Conservation (phyloP, 1,140 invertebrate genomes). For the Paralvinella palmiformis region DNA sequence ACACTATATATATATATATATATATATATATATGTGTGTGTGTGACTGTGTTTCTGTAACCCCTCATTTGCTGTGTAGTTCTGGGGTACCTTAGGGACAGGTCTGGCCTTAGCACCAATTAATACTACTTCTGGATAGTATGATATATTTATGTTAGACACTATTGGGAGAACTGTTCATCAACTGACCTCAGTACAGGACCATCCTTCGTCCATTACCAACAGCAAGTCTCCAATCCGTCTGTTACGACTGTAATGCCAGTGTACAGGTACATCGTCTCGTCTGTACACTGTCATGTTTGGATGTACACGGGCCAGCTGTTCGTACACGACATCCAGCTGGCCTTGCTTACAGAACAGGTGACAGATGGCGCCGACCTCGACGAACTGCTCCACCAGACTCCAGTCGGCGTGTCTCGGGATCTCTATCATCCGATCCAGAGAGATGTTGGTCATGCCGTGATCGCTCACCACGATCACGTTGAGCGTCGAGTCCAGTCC, state of each 20-base stretch:
- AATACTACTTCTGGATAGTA: no score
- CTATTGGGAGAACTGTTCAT: no score
- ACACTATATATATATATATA: no score
- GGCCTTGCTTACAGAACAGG: slow-evolving; percentile 36
- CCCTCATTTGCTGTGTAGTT: no score
- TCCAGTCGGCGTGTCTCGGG: not conserved
- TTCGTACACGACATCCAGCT: slow-evolving; percentile 53
- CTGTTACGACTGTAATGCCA: slow-evolving; percentile 59
- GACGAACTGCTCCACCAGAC: not conserved
- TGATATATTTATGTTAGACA: no score
- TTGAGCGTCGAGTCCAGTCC: slow-evolving; percentile 56
- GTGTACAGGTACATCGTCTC: slow-evolving; percentile 54
- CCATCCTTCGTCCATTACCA: slow-evolving; percentile 3
- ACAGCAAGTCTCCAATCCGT: slow-evolving; percentile 41
- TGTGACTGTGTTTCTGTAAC: no score
- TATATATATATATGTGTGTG: no score
- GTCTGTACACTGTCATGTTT: slow-evolving; percentile 58
- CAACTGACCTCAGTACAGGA: not conserved
- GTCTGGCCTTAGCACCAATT: no score
- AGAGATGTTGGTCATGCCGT: slow-evolving; percentile 59
- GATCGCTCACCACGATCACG: slow-evolving; percentile 67
- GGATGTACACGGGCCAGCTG: slow-evolving; percentile 43
- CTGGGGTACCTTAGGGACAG: no score
- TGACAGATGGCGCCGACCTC: not conserved
- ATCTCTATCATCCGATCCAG: not conserved